These are phyloP conservation scores for Sebastes goodei DNA, from an alignment of 2,797 vertebrate genomes.

Conservation along the genomic window DNA sequence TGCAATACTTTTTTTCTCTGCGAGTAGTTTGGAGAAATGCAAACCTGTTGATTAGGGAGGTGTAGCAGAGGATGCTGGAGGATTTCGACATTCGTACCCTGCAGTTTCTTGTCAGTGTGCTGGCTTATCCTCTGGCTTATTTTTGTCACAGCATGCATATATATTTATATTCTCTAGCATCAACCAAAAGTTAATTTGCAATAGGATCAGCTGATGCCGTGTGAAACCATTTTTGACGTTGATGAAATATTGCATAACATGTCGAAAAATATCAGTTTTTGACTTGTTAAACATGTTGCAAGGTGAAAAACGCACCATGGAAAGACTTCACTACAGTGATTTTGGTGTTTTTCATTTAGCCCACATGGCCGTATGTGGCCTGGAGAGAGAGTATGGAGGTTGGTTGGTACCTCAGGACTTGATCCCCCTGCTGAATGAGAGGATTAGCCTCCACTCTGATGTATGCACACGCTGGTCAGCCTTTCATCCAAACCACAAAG, in stretches of 20 bases:
- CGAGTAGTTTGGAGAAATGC: constrained; percentile 39
- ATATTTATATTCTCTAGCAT: neutral
- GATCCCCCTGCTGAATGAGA: constrained; percentile 72
- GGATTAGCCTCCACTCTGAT: constrained; percentile 69
- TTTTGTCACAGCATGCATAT: neutral
- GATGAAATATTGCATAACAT: constrained; percentile 1
- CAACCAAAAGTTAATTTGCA: neutral
- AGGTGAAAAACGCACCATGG: neutral
- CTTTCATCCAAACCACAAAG: constrained; percentile 67
- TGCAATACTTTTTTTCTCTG: neutral
- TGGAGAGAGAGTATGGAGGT: constrained; percentile 44
- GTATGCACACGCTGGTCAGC: constrained; percentile 47
- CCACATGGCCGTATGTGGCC: constrained; percentile 9
- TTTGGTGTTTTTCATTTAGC: constrained; percentile 17
- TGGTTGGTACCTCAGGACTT: constrained; percentile 62
- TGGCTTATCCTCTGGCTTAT: neutral
- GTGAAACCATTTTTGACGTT: neutral
- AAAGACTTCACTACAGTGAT: neutral
- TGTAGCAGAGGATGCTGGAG: constrained; percentile 1
- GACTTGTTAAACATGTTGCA: neutral
- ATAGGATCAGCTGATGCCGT: neutral
- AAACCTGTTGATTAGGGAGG: constrained; percentile 73
- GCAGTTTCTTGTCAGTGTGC: neutral
- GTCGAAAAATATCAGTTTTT: neutral
- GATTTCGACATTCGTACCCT: neutral